Evolutionary conservation across 2,888 invertebrate species (phyloP), one percentile per base, ranked within the genome.

Genomic region (Homarus gammarus): DNA sequence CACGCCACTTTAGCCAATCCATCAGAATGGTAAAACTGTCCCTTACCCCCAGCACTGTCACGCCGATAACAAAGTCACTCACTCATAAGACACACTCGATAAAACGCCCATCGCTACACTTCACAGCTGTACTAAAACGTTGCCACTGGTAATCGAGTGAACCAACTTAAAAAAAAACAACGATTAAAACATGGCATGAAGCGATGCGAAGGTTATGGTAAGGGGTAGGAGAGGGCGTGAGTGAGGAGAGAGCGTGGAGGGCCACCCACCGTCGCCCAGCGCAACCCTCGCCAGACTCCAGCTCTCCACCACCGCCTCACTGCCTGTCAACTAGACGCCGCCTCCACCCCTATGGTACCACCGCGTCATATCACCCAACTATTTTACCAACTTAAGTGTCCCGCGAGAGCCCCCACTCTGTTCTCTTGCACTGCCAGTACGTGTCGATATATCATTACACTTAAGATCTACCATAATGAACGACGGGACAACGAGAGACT

Each of bases 1-100:
- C 49, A 8, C 78, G n/a, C 78, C 78, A 78, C 49, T 51, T 78
- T 8, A 78, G n/a, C 51, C 51, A 78, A 51, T 78, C 49, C 49
- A n/a, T 31, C 78, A 51, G 36, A 27, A 8, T 5, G n/a, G 49
- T 33, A 31, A 5, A 77, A n/a, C 56, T 56, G 15, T 56, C 56
- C 56, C 56, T 56, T 18, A 8, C 56, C 56, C 10, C 56, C 44
- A 44, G 15, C 56, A 56, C 56, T 56, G 44, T 44, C 12, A 44
- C 44, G 44, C 44, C 44, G 44, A 8, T 44, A 44, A 44, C n/a
- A n/a, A n/a, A n/a, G 44, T 44, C 44, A 12, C n/a, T 44, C 44
- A 44, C 44, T 44, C 44, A 12, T 44, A 44, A 8, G 12, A 44
- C 44, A 44, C 44, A 44, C 44, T 44, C 5, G 44, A n/a, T 12